Percentiles rank a stretch among this genome's conserved stretches.
phyloP scores from a whole-genome alignment of 1,140 invertebrate species.

The Orchestia grillus region DNA sequence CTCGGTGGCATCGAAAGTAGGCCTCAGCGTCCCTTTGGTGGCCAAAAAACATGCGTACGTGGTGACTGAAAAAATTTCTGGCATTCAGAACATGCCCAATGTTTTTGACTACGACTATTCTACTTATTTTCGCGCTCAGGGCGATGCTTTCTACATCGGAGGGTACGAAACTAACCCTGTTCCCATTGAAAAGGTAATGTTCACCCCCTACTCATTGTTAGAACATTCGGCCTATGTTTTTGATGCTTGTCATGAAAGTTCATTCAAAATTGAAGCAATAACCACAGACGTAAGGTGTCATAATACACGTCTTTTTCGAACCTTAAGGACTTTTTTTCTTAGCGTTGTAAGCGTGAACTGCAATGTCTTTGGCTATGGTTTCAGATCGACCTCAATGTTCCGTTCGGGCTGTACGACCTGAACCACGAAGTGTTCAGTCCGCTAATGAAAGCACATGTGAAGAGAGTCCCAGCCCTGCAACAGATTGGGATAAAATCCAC shows the following conservation, averaged over 20 bases:
- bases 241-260: background rate
- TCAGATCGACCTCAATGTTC: constrained; percentile 81
- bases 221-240: background rate
- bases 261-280: background rate
- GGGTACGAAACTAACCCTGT: constrained; percentile 89
- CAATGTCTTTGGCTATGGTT: constrained; percentile 55
- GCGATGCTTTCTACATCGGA: constrained; percentile 84
- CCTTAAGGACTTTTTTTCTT: background rate
- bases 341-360: background rate
- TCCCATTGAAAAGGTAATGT: constrained; percentile 79
- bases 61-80: constrained; percentile 82
- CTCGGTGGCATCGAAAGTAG: constrained; percentile 80
- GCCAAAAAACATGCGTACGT: constrained; percentile 92
- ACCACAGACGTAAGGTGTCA: background rate
- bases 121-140: constrained; percentile 87
- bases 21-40: constrained; percentile 77
- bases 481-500: constrained; percentile 86
- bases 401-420: constrained; percentile 87
- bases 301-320: background rate
- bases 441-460: constrained; percentile 81
- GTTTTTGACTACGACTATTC: constrained; percentile 87
- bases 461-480: constrained; percentile 81
- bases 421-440: constrained; percentile 86
- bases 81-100: constrained; percentile 82
- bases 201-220: background rate